Conservation (phyloP, 2,888 invertebrate genomes). For the Plemyria rubiginata region DNA sequence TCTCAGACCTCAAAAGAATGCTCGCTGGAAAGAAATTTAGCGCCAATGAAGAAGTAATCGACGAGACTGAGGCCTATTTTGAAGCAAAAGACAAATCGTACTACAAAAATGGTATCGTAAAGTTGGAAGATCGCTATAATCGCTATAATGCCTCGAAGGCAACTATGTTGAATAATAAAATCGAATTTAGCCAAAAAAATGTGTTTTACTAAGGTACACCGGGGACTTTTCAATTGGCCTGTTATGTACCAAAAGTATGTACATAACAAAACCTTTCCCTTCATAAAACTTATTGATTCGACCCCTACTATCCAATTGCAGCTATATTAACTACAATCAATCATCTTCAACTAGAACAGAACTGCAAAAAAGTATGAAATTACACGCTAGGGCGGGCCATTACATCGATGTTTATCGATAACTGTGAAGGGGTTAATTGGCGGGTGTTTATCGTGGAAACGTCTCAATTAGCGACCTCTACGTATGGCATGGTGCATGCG, state of each 20-base stretch:
- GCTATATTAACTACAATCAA: slow-evolving; percentile 44
- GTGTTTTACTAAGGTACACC: no score
- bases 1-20: background rate
- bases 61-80: no score
- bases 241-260: background rate
- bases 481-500: slow-evolving; percentile 36
- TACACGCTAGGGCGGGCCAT: slow-evolving; percentile 54
- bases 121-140: no score
- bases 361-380: slow-evolving; percentile 57
- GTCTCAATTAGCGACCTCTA: slow-evolving; percentile 62
- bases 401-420: slow-evolving; percentile 41
- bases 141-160: no score
- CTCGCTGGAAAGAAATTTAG: background rate
- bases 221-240: no score
- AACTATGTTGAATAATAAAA: no score
- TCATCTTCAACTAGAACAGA: slow-evolving; percentile 56
- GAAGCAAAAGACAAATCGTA: no score
- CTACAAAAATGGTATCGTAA: no score
- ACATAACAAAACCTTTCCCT: slow-evolving; percentile 5
- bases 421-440: slow-evolving; percentile 55
- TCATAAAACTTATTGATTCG: slow-evolving; percentile 33
- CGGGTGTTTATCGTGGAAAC: slow-evolving; percentile 59
- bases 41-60: background rate
- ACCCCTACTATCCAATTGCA: slow-evolving; percentile 32
- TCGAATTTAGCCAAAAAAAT: no score